These are phyloP conservation scores for Monodelphis domestica DNA, from an alignment of 2,797 vertebrate genomes.

Conservation along the genomic window DNA sequence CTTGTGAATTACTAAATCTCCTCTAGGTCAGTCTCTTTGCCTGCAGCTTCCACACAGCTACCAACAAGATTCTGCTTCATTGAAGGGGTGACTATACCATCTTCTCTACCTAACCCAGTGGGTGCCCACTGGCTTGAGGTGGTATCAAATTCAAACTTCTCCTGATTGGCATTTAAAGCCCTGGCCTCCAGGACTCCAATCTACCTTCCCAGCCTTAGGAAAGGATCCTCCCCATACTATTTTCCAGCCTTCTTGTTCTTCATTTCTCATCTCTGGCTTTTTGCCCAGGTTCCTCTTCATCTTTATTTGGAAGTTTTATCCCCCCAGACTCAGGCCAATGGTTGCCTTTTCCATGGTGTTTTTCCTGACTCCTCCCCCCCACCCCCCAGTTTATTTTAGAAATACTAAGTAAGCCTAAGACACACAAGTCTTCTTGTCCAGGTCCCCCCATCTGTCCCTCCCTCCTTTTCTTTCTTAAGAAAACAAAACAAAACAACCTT, in stretches of 20 bases:
- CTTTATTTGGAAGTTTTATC: too few species aligned
- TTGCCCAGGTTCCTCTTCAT: background rate
- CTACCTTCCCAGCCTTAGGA: background rate
- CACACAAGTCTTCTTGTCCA: too few species aligned
- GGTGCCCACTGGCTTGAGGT: background rate
- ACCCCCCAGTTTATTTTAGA: background rate
- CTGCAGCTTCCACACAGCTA: background rate
- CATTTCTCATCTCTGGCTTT: background rate
- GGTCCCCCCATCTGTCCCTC: too few species aligned
- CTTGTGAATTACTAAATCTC: background rate
- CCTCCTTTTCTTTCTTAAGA: too few species aligned
- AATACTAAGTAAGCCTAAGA: too few species aligned
- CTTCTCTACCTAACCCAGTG: too few species aligned
- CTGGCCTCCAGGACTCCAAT: background rate
- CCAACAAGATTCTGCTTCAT: background rate
- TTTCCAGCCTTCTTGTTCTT: background rate
- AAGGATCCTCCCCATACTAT: too few species aligned
- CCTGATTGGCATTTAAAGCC: background rate
- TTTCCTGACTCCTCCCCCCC: background rate
- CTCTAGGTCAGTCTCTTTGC: too few species aligned
- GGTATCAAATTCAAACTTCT: background rate
- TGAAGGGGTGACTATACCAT: background rate
- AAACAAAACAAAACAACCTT: too few species aligned
- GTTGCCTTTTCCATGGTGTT: background rate
- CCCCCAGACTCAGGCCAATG: background rate